A percentile compares a stretch with the other conserved stretches of the same genome.
Evolutionary conservation across 2,888 invertebrate species (phyloP).

Genomic region (Dinocampus coccinellae): DNA sequence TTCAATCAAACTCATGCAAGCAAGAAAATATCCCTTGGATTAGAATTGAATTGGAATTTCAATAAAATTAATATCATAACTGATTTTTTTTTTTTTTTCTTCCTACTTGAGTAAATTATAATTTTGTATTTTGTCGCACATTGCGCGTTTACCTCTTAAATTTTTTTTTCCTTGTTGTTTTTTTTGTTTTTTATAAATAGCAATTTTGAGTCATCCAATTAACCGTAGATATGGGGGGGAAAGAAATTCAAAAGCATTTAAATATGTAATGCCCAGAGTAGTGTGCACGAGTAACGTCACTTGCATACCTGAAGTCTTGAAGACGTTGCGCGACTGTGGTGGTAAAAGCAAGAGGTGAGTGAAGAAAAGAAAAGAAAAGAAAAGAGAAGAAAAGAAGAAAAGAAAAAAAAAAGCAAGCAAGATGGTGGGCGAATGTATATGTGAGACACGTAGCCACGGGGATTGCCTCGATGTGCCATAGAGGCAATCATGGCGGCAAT

Average conservation of each 20-base stretch:
- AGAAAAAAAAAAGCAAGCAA: conserved; percentile 51
- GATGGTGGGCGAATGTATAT: conserved; percentile 65
- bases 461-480: conserved; percentile 70
- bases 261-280: conserved; percentile 55
- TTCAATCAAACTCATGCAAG: too few species aligned
- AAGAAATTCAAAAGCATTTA: conserved; percentile 57
- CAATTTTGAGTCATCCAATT: conserved; percentile 57
- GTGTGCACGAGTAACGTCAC: conserved; percentile 40
- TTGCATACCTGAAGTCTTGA: conserved; percentile 59
- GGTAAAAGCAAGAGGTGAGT: conserved; percentile 13
- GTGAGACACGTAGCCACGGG: conserved; percentile 69
- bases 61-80: neutral
- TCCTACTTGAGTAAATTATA: neutral
- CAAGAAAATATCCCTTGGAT: neutral
- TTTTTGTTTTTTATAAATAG: too few species aligned
- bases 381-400: conserved; percentile 48
- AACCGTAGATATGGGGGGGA: conserved; percentile 52
- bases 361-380: conserved; percentile 44
- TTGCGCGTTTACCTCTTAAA: conserved; percentile 47
- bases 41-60: neutral
- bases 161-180: too few species aligned
- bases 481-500: conserved; percentile 69
- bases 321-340: conserved; percentile 42
- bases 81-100: neutral
- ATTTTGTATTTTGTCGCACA: neutral